Base-by-base conservation (phyloP, 2,797 vertebrate species). In the Xenentodon cancila region DNA sequence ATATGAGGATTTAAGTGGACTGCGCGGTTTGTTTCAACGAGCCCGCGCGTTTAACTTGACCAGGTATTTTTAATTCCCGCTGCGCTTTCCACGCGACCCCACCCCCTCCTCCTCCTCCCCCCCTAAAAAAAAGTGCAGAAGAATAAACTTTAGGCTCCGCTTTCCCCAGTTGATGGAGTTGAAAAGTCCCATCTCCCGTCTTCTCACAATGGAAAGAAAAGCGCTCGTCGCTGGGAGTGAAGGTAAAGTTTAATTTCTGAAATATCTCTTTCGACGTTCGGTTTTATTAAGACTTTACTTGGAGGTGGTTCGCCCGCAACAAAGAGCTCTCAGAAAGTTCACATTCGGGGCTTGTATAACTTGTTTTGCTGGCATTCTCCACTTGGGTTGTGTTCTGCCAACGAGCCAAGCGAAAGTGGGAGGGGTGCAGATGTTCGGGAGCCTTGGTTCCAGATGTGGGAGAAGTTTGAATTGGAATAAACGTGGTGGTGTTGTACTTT, bases 361-460 rank as follows among this genome's bases (percentile, higher is more conserved):
- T 93, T 92, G 89, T 93, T 92, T 93, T 91, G 87, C 85, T 93
- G 89, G 87, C 85, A 74, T 87, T 85, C 73, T 82, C 83, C 56
- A 53, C 69, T 79, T 68, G 73, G 67, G 19, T 81, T 59, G 77
- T 82, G 79, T 84, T 87, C 72, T 90, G 91, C 91, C 92, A 93
- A 88, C 87, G 48, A 85, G 84, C 85, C 75, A 80, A 76, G 89
- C 86, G 80, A 84, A 86, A 89, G 92, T 92, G 91, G 93, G 92
- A 93, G 92, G 85, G 85, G 85, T 90, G 81, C 90, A 92, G 92
- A 92, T 91, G 89, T 92, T 85, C 68, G 21, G 64, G 45, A 89
- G 76, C 84, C 74, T 63, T 19, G 59, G 49, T 68, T 90, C 91
- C 93, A 94, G 92, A 94, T 94, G 92, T 93, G 86, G 73, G 77